Evolutionary conservation across 2,113 vertebrate genomes (phyloP).

Genomic region (Aegithalos caudatus): DNA sequence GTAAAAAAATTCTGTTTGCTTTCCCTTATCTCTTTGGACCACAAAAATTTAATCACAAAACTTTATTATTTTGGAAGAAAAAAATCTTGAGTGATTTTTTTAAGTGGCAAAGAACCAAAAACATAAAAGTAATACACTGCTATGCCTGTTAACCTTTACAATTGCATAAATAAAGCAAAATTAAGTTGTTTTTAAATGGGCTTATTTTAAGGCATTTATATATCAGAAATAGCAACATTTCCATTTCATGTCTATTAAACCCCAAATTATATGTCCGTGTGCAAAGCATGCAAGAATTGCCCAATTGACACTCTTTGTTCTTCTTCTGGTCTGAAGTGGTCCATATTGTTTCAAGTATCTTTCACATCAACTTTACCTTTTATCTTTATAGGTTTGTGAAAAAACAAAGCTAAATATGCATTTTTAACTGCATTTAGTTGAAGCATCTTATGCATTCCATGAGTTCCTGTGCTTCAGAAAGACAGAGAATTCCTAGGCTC

Average conservation of each 20-base stretch:
- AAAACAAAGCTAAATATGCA: neutral
- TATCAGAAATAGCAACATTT: neutral
- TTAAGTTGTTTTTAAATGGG: neutral
- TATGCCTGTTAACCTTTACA: neutral
- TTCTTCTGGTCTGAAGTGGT: neutral
- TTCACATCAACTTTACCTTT: neutral
- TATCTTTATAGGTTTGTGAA: neutral
- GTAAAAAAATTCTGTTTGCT: neutral
- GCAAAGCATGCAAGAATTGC: neutral
- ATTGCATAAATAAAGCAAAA: neutral
- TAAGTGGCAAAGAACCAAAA: neutral
- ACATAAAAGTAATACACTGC: neutral
- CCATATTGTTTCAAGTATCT: neutral
- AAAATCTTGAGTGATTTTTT: neutral
- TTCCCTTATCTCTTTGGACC: neutral
- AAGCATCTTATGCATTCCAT: neutral
- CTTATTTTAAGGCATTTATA: neutral
- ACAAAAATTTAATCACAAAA: neutral
- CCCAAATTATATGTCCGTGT: neutral
- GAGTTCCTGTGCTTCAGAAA: neutral
- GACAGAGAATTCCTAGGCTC: neutral
- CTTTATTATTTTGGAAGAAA: neutral
- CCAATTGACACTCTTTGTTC: neutral
- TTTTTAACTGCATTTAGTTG: neutral
- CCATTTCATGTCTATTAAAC: neutral